phyloP scores from a whole-genome alignment of 2,797 vertebrate species.

The Melanotaenia pygmaea region DNA sequence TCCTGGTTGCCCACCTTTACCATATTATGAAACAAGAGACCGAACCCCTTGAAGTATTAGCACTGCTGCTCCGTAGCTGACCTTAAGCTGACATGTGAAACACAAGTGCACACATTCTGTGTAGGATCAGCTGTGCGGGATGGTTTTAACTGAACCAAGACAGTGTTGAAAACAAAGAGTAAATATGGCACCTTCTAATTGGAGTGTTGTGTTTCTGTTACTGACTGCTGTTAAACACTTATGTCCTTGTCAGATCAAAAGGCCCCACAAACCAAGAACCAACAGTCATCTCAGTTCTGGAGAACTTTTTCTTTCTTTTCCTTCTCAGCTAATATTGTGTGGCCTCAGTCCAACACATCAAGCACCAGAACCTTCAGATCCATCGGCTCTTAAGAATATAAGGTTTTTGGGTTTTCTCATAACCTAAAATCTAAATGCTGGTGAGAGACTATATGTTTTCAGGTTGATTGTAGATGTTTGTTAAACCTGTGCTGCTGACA shows the following conservation, averaged over 20 bases:
- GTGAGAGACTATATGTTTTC: background rate
- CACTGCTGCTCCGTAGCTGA: background rate
- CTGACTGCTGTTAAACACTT: slow-evolving; percentile 22
- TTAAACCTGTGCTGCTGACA: no score
- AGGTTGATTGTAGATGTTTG: background rate
- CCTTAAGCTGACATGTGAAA: background rate
- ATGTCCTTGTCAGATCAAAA: slow-evolving; percentile 10
- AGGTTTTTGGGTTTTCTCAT: background rate
- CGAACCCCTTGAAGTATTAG: background rate
- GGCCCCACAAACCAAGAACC: slow-evolving; percentile 6
- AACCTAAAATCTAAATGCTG: background rate
- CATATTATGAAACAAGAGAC: slow-evolving; percentile 9
- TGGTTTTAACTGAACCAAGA: background rate
- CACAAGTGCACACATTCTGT: background rate
- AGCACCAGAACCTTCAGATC: background rate
- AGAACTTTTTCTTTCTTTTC: slow-evolving; percentile 4
- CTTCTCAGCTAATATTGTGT: slow-evolving; percentile 9
- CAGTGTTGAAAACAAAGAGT: background rate
- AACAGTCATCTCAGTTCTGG: slow-evolving; percentile 5
- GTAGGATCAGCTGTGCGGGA: background rate
- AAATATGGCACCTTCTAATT: slow-evolving; percentile 3
- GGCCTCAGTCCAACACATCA: background rate
- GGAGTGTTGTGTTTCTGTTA: slow-evolving; percentile 24
- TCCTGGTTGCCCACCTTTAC: background rate
- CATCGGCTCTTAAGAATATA: background rate